These are phyloP conservation scores for Apis mellifera DNA, from an alignment of 1,140 invertebrate species.

Conservation along the genomic window DNA sequence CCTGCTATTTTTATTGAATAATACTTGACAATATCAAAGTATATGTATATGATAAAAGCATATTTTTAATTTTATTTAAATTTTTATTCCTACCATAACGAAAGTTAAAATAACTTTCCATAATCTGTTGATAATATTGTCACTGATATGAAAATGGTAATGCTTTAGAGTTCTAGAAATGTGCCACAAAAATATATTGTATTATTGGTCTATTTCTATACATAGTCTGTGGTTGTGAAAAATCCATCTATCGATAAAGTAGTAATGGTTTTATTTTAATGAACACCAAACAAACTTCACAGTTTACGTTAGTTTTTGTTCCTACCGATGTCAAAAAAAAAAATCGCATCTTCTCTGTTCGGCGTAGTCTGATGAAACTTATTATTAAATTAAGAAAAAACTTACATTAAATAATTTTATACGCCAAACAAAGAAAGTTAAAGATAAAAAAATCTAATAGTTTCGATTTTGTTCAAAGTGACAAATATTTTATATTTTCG, in stretches of 20 bases:
- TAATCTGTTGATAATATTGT: too few species aligned
- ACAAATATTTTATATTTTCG: neutral
- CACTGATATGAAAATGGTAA: too few species aligned
- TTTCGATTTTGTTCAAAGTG: neutral
- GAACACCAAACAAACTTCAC: neutral
- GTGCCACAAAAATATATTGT: too few species aligned
- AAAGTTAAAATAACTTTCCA: too few species aligned
- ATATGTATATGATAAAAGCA: too few species aligned
- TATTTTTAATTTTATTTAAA: too few species aligned
- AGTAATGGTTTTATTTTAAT: neutral
- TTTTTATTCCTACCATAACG: too few species aligned
- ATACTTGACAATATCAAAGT: too few species aligned
- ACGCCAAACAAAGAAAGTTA: neutral
- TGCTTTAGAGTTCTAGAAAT: too few species aligned
- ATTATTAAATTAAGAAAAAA: neutral
- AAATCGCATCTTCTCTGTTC: neutral
- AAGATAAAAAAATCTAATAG: neutral
- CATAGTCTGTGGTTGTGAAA: too few species aligned
- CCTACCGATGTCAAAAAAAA: neutral
- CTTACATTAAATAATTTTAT: neutral
- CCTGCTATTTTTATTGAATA: too few species aligned
- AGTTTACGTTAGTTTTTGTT: neutral
- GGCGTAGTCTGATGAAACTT: neutral
- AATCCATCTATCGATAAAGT: neutral
- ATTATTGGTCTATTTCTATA: too few species aligned